Evolutionary conservation across 2,888 invertebrate genomes (phyloP).

Genomic region (Tridacna gigas): DNA sequence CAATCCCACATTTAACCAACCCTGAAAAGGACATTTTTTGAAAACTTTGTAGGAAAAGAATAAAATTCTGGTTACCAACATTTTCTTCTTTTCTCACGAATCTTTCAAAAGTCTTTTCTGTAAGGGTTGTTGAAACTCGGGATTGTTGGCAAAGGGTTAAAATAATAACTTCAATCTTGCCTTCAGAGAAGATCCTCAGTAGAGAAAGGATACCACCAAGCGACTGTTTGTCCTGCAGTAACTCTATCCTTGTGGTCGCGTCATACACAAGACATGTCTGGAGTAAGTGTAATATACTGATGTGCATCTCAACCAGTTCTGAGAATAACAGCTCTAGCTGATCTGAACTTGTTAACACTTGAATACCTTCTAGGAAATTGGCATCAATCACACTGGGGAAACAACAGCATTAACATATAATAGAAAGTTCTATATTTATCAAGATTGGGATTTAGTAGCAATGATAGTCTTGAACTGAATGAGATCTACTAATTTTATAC

Average conservation of each 20-base stretch:
- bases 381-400: conserved; percentile 77
- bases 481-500: no score
- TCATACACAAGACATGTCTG: conserved; percentile 74
- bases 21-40: no score
- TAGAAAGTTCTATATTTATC: no score
- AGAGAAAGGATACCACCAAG: conserved; percentile 77
- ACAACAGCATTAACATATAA: background rate
- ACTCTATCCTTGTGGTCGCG: conserved; percentile 70
- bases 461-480: no score
- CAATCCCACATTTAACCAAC: no score
- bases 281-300: conserved; percentile 73
- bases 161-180: conserved; percentile 39
- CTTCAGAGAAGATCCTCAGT: conserved; percentile 75
- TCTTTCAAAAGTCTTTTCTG: no score
- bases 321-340: conserved; percentile 76
- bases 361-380: conserved; percentile 75
- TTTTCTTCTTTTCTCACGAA: no score
- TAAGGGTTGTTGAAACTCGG: no score
- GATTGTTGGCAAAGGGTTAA: no score
- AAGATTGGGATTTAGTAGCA: no score
- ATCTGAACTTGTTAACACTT: conserved; percentile 55
- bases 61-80: no score
- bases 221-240: conserved; percentile 73
- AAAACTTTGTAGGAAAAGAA: no score
- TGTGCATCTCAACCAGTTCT: conserved; percentile 79